Percentiles rank a stretch among this genome's conserved stretches.
These are phyloP conservation scores for Ctenodactylus gundi DNA, from an alignment of 2,113 vertebrate genomes.

Conservation along the genomic window DNA sequence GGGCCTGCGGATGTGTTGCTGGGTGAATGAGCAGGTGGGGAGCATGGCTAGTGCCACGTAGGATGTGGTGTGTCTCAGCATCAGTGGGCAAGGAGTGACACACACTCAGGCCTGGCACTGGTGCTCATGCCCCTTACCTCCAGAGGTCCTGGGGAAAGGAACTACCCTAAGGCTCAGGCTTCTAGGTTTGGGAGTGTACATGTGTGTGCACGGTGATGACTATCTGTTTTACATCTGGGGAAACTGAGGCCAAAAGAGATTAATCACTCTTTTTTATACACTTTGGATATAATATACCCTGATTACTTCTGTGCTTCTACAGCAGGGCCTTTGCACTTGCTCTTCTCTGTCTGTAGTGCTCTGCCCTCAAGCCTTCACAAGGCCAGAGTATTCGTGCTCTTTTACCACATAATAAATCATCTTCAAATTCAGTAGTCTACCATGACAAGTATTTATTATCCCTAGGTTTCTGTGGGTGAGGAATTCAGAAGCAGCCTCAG, in stretches of 20 bases:
- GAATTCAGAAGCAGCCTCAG: neutral
- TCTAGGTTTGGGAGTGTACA: too few relatives aligned
- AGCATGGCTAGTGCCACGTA: too few relatives aligned
- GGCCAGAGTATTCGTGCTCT: neutral
- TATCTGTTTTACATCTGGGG: neutral
- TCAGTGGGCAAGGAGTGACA: too few relatives aligned
- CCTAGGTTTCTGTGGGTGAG: neutral
- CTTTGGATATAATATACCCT: neutral
- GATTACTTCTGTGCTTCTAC: neutral
- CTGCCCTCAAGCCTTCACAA: neutral
- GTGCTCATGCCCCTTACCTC: neutral
- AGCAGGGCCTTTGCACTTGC: neutral
- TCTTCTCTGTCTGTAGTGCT: neutral
- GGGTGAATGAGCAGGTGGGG: too few relatives aligned
- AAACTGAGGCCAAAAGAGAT: too few relatives aligned
- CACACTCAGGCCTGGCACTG: neutral
- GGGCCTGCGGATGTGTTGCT: neutral
- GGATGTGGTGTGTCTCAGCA: too few relatives aligned
- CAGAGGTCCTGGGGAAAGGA: neutral
- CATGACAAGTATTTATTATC: neutral
- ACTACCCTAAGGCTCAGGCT: neutral
- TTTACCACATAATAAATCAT: neutral
- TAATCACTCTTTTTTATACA: neutral
- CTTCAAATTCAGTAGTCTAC: neutral
- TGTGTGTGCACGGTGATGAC: neutral